Conservation (phyloP, 2,113 vertebrate genomes). For the Hydrochoerus hydrochaeris region DNA sequence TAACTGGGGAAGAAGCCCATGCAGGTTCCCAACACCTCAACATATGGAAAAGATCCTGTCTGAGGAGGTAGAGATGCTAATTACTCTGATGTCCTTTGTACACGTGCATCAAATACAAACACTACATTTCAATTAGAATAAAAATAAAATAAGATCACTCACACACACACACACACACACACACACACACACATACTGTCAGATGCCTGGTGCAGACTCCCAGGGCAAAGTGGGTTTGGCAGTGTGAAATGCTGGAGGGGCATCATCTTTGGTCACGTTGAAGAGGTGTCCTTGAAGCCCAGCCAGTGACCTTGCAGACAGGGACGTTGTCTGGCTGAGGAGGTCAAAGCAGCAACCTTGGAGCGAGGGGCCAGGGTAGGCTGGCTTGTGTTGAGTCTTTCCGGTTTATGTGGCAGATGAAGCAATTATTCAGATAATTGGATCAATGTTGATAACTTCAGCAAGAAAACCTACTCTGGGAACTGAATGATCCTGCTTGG, state of each 20-base stretch:
- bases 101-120: background rate
- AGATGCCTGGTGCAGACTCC: background rate
- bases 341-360: background rate
- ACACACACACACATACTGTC: background rate
- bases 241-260: background rate
- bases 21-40: background rate
- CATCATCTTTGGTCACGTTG: no score
- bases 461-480: slow-evolving; percentile 69
- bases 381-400: background rate
- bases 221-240: background rate
- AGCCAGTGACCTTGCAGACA: background rate
- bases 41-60: background rate
- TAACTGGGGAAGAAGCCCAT: background rate
- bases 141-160: background rate
- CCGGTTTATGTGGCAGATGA: slow-evolving; percentile 55
- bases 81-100: background rate
- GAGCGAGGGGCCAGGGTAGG: background rate
- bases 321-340: background rate
- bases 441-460: slow-evolving; percentile 76
- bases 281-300: background rate
- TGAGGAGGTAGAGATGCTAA: background rate
- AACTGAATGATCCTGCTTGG: slow-evolving; percentile 43
- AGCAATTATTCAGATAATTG: slow-evolving; percentile 75
- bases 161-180: background rate
- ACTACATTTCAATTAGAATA: background rate